Evolutionary conservation across 2,888 invertebrate genomes (phyloP), one percentile per base, ranked within the genome.

Genomic region (Dorcus hopei): DNA sequence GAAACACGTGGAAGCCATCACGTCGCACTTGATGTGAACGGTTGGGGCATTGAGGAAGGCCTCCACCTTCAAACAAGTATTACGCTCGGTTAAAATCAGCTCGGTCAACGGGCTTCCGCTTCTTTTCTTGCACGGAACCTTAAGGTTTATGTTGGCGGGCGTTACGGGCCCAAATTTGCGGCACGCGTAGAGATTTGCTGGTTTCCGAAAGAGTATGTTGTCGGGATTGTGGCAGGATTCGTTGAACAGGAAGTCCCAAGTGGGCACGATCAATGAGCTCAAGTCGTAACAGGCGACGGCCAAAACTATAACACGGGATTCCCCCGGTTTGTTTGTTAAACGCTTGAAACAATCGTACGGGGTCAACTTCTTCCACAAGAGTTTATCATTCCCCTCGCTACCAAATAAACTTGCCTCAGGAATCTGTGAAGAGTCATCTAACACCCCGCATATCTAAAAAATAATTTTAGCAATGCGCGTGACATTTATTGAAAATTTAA

Each of bases 21-120:
- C 40, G n/a, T 43, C n/a, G 19, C 39, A 41, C 1, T 33, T 57
- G 39, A 58, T 52, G 9, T 55, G 14, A 33, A 52, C 45, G 8
- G 61, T 33, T 0, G 67, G 64, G 3, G 61, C 63, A 16, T 49
- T 55, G 43, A 68, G 59, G 48, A 59, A 61, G 1, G 66, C 61
- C 55, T 68, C 67, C n/a, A 70, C 54, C 47, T 68, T 62, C 49
- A 72, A 58, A 16, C 52, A 54, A 7, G 68, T 68, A 6, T 62
- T 66, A 23, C 38, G 57, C 9, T 54, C 54, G 4, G 60, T 45
- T 9, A 71, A 45, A 11, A 63, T 38, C 6, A 11, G 49, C 49
- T 71, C 70, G 5, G 54, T 57, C 50, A 71, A 48, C 0, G 68
- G 67, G 49, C 58, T 66, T 16, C 19, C 49, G 40, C 38, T 50